phyloP scores from a whole-genome alignment of 2,113 vertebrate species.

The Notiomystis cincta region DNA sequence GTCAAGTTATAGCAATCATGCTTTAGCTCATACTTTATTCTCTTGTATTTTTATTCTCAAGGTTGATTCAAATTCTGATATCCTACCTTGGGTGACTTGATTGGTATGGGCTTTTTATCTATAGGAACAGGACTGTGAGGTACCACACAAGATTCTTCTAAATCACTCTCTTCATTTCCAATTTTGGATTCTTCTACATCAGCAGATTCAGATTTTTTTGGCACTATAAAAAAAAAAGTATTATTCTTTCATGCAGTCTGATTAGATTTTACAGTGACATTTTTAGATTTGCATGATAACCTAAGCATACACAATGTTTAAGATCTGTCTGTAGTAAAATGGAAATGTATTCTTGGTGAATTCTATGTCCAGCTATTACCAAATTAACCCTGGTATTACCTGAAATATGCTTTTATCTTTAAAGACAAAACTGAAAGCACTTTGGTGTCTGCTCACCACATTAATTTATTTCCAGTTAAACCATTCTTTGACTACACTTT shows the following conservation, averaged over 20 bases:
- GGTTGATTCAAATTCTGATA: background rate
- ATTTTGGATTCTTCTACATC: slow-evolving; percentile 93
- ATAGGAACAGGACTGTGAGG: slow-evolving; percentile 81
- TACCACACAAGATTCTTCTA: slow-evolving; percentile 84
- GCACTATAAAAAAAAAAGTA: slow-evolving; percentile 69
- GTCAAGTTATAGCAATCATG: background rate
- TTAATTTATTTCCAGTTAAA: background rate
- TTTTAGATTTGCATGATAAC: background rate
- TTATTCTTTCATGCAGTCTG: background rate
- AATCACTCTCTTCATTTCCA: slow-evolving; percentile 89
- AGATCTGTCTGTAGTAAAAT: background rate
- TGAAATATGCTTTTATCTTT: background rate
- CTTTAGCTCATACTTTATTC: background rate
- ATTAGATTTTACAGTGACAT: background rate
- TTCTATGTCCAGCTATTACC: background rate
- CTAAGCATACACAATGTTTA: background rate
- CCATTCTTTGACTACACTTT: background rate
- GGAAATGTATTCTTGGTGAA: background rate
- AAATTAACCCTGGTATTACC: background rate
- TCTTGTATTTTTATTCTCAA: background rate
- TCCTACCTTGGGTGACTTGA: slow-evolving; percentile 86
- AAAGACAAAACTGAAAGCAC: background rate
- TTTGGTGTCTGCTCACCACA: background rate
- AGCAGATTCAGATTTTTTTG: slow-evolving; percentile 89
- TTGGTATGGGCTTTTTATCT: slow-evolving; percentile 84